Evolutionary conservation across 2,797 vertebrate genomes (phyloP).

Genomic region (Carcharodon carcharias): DNA sequence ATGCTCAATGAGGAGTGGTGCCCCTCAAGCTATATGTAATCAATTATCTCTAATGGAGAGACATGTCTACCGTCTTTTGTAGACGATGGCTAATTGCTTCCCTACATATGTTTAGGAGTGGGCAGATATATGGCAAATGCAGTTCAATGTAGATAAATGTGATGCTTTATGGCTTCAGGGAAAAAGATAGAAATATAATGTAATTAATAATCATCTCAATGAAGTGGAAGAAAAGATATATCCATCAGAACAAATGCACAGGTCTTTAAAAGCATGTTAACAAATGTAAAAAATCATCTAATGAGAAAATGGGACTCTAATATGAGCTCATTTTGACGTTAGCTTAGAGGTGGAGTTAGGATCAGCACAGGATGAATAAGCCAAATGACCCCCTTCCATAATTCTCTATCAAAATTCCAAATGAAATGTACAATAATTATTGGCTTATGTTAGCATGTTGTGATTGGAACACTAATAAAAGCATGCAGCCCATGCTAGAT

Average conservation of each 20-base stretch:
- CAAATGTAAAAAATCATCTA: neutral
- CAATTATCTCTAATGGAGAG: too few relatives aligned
- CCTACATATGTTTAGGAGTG: too few relatives aligned
- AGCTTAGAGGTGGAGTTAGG: neutral
- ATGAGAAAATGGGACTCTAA: neutral
- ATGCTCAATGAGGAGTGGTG: too few relatives aligned
- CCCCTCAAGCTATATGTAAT: too few relatives aligned
- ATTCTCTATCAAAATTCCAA: neutral
- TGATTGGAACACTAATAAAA: neutral
- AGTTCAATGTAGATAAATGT: neutral
- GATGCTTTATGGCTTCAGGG: neutral
- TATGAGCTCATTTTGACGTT: neutral
- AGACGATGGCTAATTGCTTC: too few relatives aligned
- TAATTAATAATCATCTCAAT: too few relatives aligned
- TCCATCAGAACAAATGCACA: neutral
- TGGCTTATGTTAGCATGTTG: neutral
- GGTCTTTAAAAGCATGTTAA: neutral
- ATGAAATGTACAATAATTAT: neutral
- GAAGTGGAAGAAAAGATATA: neutral
- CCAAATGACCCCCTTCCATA: neutral
- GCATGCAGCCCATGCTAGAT: neutral
- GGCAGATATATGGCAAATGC: neutral
- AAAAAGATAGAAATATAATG: too few relatives aligned
- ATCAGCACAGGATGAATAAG: neutral
- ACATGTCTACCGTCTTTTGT: too few relatives aligned